These are phyloP conservation scores for Jordanella pulchra DNA, from an alignment of 2,797 vertebrate genomes.

Conservation along the genomic window DNA sequence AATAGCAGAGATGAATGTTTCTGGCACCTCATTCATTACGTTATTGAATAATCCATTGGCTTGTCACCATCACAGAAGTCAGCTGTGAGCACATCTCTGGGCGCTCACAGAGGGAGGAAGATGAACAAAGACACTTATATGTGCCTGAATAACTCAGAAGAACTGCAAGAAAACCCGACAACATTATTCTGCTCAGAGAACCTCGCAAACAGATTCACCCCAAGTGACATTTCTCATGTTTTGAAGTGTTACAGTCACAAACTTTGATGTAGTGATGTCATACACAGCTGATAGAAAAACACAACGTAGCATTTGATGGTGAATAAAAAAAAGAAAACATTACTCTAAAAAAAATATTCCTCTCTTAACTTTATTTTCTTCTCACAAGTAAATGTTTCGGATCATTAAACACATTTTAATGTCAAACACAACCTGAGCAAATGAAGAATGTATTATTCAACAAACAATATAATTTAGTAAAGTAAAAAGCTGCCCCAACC, in stretches of 20 bases:
- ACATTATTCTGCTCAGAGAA: background rate
- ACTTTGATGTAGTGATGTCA: background rate
- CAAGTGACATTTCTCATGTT: background rate
- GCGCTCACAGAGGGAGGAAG: slow-evolving; percentile 36
- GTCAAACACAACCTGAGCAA: background rate
- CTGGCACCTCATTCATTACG: slow-evolving; percentile 79
- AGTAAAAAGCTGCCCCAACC: background rate
- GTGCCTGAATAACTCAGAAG: slow-evolving; percentile 40
- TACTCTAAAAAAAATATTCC: background rate
- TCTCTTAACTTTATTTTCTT: background rate
- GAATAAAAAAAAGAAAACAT: background rate
- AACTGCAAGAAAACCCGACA: slow-evolving; percentile 32
- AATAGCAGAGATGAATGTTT: slow-evolving; percentile 68
- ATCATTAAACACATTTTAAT: background rate
- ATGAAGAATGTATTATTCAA: background rate
- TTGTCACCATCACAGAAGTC: slow-evolving; percentile 60
- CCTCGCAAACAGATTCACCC: background rate
- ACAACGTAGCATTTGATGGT: background rate
- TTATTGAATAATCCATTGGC: slow-evolving; percentile 76
- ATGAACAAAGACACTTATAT: slow-evolving; percentile 33
- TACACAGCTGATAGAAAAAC: background rate
- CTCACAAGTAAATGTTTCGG: background rate
- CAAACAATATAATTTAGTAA: background rate
- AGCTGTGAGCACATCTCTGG: slow-evolving; percentile 46
- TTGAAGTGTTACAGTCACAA: background rate